Evolutionary conservation across 2,888 invertebrate species (phyloP).

Genomic region (Polymixis flavicincta): DNA sequence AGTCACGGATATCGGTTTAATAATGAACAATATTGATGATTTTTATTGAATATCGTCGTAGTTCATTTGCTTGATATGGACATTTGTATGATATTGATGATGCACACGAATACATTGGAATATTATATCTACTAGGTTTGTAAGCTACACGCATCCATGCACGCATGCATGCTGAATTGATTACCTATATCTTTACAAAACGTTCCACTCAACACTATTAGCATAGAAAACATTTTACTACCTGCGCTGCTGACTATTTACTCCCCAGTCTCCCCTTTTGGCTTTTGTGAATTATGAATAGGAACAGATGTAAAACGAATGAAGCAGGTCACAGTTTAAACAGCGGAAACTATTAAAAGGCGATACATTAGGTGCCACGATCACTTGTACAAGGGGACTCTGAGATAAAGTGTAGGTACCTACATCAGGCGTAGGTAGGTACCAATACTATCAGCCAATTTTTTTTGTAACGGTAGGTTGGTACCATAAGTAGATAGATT

Average conservation of each 20-base stretch:
- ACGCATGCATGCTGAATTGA: slow-evolving; percentile 27
- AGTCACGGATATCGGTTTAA: slow-evolving; percentile 77
- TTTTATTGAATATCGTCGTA: slow-evolving; percentile 68
- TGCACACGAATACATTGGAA: slow-evolving; percentile 21
- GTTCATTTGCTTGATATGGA: slow-evolving; percentile 56
- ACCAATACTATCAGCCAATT: background rate
- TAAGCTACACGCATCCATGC: slow-evolving; percentile 17
- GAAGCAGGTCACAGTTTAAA: slow-evolving; percentile 41
- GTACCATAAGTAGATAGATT: background rate
- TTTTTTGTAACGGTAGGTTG: no score
- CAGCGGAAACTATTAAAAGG: slow-evolving; percentile 42
- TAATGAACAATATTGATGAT: slow-evolving; percentile 72
- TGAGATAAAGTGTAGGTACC: background rate
- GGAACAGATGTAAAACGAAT: slow-evolving; percentile 26
- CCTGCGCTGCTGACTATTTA: slow-evolving; percentile 5
- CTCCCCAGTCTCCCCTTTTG: slow-evolving; percentile 31
- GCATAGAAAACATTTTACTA: slow-evolving; percentile 15
- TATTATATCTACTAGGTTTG: slow-evolving; percentile 1
- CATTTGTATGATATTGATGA: slow-evolving; percentile 47
- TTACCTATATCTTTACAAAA: slow-evolving; percentile 25
- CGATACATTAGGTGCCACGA: slow-evolving; percentile 35
- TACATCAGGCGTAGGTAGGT: background rate
- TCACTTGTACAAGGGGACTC: slow-evolving; percentile 20
- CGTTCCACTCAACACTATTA: slow-evolving; percentile 14
- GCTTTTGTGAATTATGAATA: slow-evolving; percentile 18